A percentile compares a stretch with the other conserved stretches of the same genome.
Conservation (phyloP, 1,140 invertebrate genomes). For the Trachelipus rathkii region DNA sequence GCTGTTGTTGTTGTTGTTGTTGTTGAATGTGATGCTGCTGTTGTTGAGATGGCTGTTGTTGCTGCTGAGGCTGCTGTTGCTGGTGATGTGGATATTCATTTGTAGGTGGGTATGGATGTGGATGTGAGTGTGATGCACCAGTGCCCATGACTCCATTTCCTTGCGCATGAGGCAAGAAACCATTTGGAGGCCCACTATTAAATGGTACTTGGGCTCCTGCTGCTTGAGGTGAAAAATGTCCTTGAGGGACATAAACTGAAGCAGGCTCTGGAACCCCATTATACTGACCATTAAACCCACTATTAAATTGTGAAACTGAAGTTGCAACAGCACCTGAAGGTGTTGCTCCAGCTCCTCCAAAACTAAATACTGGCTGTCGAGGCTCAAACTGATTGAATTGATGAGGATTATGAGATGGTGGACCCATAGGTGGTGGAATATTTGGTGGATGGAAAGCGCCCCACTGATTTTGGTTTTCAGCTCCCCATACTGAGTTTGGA, state of each 20-base stretch:
- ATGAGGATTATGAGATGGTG: constrained; percentile 13
- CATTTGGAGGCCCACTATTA: constrained; percentile 48
- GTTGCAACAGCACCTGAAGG: constrained; percentile 37
- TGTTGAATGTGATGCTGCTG: constrained; percentile 44
- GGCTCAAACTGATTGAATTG: constrained; percentile 40
- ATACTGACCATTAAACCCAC: constrained; percentile 38
- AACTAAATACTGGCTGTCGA: constrained; percentile 37
- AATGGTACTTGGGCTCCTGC: constrained; percentile 38
- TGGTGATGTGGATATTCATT: constrained; percentile 54
- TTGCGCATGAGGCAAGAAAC: constrained; percentile 56
- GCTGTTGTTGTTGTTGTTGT: constrained; percentile 36
- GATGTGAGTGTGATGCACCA: constrained; percentile 47
- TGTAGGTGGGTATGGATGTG: constrained; percentile 48
- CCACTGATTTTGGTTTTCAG: constrained; percentile 51
- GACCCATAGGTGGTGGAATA: constrained; percentile 1
- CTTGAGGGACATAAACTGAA: constrained; percentile 37
- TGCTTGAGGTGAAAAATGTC: constrained; percentile 41
- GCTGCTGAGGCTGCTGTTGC: constrained; percentile 52
- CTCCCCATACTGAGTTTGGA: constrained; percentile 54
- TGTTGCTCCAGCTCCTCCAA: constrained; percentile 36
- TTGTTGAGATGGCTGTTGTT: constrained; percentile 28
- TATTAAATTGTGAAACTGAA: constrained; percentile 43
- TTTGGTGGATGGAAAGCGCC: constrained; percentile 44
- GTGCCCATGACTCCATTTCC: constrained; percentile 57
- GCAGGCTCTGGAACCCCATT: constrained; percentile 32